Percentiles rank a stretch among this genome's conserved stretches.
These are phyloP conservation scores for Apoda limacodes DNA, from an alignment of 2,888 invertebrate species.

Conservation along the genomic window DNA sequence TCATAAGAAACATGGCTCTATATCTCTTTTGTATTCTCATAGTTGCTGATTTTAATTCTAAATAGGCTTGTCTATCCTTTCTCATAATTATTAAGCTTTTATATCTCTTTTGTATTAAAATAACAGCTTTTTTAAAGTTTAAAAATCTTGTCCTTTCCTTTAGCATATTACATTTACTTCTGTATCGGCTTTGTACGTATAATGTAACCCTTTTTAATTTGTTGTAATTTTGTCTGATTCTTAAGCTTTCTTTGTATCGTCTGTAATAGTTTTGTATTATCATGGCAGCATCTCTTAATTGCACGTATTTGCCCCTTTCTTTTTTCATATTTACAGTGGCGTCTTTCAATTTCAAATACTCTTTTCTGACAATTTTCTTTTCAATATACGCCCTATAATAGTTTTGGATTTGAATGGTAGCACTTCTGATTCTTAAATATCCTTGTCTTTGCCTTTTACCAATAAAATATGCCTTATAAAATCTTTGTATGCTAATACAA, in stretches of 20 bases:
- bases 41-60: conserved; percentile 24
- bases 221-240: conserved; percentile 36
- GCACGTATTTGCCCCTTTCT: conserved; percentile 28
- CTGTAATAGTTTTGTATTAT: conserved; percentile 34
- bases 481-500: conserved; percentile 50
- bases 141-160: conserved; percentile 35
- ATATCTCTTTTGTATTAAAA: conserved; percentile 46
- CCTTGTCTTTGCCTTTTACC: conserved; percentile 36
- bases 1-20: conserved; percentile 39
- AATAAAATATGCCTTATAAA: conserved; percentile 39
- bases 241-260: conserved; percentile 29
- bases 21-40: conserved; percentile 38
- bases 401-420: conserved; percentile 42
- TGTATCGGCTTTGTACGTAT: conserved; percentile 50
- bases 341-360: conserved; percentile 30
- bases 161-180: conserved; percentile 38
- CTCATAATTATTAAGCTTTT: conserved; percentile 39
- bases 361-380: conserved; percentile 33
- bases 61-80: conserved; percentile 30
- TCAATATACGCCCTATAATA: conserved; percentile 39
- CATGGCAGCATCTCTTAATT: conserved; percentile 26
- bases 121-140: conserved; percentile 28
- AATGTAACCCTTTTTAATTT: conserved; percentile 38
- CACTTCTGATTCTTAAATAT: conserved; percentile 37
- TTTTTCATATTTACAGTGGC: conserved; percentile 28